Base-by-base conservation (phyloP, 2,888 invertebrate genomes). In the Drosophila vallismaia region DNA sequence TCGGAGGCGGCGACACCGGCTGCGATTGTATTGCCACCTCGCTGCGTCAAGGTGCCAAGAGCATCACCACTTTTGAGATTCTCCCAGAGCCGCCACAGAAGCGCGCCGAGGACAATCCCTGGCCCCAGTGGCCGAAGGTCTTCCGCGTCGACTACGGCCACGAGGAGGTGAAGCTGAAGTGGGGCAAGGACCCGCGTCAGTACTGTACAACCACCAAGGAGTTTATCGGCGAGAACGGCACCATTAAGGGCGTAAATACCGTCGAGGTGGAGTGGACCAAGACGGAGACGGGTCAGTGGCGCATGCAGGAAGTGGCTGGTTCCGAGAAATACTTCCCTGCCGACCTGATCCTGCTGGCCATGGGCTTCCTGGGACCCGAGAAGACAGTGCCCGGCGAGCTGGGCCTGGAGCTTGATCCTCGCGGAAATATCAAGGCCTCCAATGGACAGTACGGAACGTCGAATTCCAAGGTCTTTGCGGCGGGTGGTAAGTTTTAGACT, bases 21-120 rank as follows among this genome's bases (percentile, higher is more conserved):
- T 98, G 98, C 91, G 99, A 99, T 93, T 99, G 99, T 91, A 99
- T 99, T 91, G 99, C 97, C 14, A 99, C 99, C 0, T 97, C 98
- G 0, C 93, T 99, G 67, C 94, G 99, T 8, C 94, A 98, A 93
- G 98, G 99, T 52, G 99, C 99, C 40, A 92, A 93, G 62, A 91
- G 90, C 81, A 97, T 99, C 86, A 97, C 97, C 0, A 96, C 98
- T 0, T 99, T 99, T 92, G 99, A 99, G 93, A 99, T 99, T 89
- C 93, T 99, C 53, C 99, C 99, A 0, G 95, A 97, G 87, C 99
- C 99, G 12, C 96, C 97, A 56, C 93, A 93, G 2, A 93, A 93
- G 28, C 94, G 99, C 36, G 95, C 95, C 10, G 93, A 93, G 12
- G 98, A 98, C 91, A 99, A 99, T 92, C 99, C 99, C 0, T 99